Evolutionary conservation across 2,888 invertebrate genomes (phyloP), one percentile per base, ranked within the genome.

Genomic region (Ellobium chinense): DNA sequence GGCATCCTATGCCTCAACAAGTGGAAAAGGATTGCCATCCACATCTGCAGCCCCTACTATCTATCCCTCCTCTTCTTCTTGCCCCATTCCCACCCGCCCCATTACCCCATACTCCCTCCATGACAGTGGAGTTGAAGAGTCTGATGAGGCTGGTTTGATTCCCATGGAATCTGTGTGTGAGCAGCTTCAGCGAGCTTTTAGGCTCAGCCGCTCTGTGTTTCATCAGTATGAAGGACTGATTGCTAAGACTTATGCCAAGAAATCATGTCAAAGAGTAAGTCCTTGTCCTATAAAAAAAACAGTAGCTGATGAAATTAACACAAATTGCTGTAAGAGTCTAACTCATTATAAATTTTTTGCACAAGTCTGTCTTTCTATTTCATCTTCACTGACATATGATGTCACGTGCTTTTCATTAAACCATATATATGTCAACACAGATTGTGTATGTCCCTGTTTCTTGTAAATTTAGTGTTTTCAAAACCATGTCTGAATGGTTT

Each of bases 101-200:
- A 87, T 18, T 36, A 65, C 63, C 27, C 69, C 78, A 24, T 63
- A 79, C 56, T 56, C 63, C 27, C 65, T 56, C n/a, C 54, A 79
- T 65, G 78, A 72, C 85, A 90, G 90, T 65, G 89, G 89, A 0
- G 79, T 88, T 14, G 89, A 89, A 54, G 85, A 86, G 7, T 82
- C 83, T 5, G 90, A 89, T 18, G 87, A 87, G 36, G 84, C 87
- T 39, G 86, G 88, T 2, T 81, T 91, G 81, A 88, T 91, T 54
- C 90, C 89, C 2, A 84, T 89, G 14, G 91, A 91, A 82, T 88
- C 88, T 18, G 75, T 91, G 39, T 89, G 89, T 80, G 89, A 90
- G 76, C 86, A 88, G n/a, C 82, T 91, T 54, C 83, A 87, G 56
- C 81, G 89, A 56, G 86, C 88, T 1, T 90, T 90, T 78, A 73